Percentiles rank a stretch among this genome's conserved stretches.
These are phyloP conservation scores for Sorex araneus DNA, from an alignment of 2,113 vertebrate genomes.

Conservation along the genomic window DNA sequence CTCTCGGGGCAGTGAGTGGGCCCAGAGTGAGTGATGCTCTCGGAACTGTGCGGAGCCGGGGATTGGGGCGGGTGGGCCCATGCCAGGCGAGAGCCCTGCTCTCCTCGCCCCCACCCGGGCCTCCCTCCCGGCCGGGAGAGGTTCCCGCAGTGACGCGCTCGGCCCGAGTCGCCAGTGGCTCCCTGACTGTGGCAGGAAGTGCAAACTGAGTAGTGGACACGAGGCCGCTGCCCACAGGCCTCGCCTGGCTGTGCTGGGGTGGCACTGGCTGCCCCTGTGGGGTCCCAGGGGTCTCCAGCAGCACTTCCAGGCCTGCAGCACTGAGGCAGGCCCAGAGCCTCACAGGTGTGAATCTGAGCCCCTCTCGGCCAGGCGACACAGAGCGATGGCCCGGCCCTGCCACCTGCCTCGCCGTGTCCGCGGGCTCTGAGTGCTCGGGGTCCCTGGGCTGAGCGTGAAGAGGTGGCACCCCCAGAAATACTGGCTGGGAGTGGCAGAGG, in stretches of 20 bases:
- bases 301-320: not conserved
- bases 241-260: too few relatives aligned
- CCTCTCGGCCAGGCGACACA: too few relatives aligned
- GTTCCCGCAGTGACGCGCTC: too few relatives aligned
- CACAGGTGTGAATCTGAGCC: not conserved
- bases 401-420: not conserved
- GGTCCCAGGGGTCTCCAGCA: not conserved
- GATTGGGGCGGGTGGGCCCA: too few relatives aligned
- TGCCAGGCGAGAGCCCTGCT: too few relatives aligned
- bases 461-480: not conserved
- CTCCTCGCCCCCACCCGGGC: too few relatives aligned
- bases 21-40: too few relatives aligned
- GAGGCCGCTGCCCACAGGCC: not conserved
- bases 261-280: too few relatives aligned
- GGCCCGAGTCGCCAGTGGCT: not conserved
- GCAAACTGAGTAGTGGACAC: not conserved
- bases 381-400: not conserved
- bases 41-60: too few relatives aligned
- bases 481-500: not conserved
- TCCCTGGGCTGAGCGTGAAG: not conserved
- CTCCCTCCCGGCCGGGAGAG: too few relatives aligned
- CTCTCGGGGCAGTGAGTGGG: not conserved
- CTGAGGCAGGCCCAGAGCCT: too few relatives aligned
- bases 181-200: slow-evolving; percentile 5
- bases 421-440: not conserved